These are phyloP conservation scores for Oreochromis aureus DNA, from an alignment of 2,113 vertebrate genomes.

Conservation along the genomic window DNA sequence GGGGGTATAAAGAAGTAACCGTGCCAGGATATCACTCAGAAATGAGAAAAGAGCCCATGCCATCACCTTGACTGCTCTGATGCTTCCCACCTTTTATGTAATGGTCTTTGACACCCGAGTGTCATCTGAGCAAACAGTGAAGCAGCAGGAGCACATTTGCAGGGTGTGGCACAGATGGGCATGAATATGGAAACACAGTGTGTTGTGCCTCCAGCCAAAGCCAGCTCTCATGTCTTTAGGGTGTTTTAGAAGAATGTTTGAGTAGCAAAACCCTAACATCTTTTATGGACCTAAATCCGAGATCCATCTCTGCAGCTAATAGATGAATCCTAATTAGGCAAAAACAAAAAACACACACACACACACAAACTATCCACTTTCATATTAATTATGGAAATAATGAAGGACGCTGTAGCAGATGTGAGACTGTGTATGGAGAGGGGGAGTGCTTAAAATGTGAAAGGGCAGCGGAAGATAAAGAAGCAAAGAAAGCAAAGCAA, in stretches of 20 bases:
- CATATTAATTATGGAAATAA: neutral
- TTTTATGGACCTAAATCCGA: neutral
- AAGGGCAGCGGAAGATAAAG: neutral
- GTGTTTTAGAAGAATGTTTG: neutral
- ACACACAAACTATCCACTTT: neutral
- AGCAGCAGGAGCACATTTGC: constrained; percentile 45
- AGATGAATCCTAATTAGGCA: neutral
- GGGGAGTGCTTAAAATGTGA: neutral
- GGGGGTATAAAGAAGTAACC: neutral
- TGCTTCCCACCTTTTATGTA: constrained; percentile 32
- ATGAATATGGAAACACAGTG: constrained; percentile 58
- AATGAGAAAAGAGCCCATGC: neutral
- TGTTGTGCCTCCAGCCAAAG: constrained; percentile 2
- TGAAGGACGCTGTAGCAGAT: neutral
- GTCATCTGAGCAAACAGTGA: constrained; percentile 42
- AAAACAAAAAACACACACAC: neutral
- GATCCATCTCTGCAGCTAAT: neutral
- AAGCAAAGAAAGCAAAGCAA: neutral
- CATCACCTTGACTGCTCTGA: constrained; percentile 34
- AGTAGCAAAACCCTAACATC: neutral
- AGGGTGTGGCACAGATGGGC: constrained; percentile 64
- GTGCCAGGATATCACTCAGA: neutral
- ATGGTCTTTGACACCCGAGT: constrained; percentile 41
- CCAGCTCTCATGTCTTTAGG: neutral
- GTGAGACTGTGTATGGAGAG: neutral